These are phyloP conservation scores for Genyomyrus donnyi DNA, from an alignment of 2,113 vertebrate species.

Conservation along the genomic window DNA sequence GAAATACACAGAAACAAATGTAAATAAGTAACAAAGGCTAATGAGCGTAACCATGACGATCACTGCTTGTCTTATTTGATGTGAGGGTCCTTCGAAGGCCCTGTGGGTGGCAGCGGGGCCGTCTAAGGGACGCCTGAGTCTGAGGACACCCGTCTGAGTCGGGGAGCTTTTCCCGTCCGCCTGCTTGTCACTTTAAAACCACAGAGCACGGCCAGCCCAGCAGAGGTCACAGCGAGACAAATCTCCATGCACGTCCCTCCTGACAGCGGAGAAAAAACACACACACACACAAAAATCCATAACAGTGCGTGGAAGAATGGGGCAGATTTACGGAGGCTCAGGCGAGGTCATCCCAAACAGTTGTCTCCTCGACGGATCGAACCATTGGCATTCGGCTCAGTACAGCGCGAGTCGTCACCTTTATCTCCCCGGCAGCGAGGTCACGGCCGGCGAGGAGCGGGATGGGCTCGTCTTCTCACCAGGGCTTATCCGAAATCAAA, in stretches of 20 bases:
- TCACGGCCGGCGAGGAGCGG: background rate
- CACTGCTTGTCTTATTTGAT: background rate
- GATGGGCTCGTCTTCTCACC: background rate
- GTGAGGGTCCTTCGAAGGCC: background rate
- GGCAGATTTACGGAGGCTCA: background rate
- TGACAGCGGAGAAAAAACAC: background rate
- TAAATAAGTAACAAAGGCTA: background rate
- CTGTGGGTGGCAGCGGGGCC: background rate
- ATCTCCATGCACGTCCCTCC: background rate
- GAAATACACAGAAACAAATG: background rate
- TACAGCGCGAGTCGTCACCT: background rate
- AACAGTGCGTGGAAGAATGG: background rate
- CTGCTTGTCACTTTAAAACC: background rate
- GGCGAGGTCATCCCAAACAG: background rate
- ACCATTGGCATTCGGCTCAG: background rate
- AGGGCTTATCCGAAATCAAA: conserved; percentile 2
- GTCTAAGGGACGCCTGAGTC: background rate
- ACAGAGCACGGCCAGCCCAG: background rate
- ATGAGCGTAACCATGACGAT: background rate
- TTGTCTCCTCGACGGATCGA: conserved; percentile 1
- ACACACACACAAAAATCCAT: background rate
- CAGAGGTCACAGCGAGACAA: conserved; percentile 9
- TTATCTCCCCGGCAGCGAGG: background rate
- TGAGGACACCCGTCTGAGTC: background rate
- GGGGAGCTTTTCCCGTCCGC: background rate